Conservation (phyloP, 2,888 invertebrate genomes). For the Proisotoma minuta region DNA sequence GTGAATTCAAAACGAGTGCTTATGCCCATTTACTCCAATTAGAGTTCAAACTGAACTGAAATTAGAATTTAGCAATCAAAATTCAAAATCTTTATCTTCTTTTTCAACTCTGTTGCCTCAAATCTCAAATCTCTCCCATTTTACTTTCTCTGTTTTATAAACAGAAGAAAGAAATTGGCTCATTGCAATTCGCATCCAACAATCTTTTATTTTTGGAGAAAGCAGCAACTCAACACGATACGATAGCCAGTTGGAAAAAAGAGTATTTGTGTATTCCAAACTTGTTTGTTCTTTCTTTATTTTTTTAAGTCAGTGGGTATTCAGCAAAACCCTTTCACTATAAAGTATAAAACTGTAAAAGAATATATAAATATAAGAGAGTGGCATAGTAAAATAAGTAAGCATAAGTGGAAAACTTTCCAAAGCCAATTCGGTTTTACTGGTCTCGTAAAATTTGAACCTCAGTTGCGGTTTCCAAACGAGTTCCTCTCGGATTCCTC, state of each 20-base stretch:
- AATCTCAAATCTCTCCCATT: too few species aligned
- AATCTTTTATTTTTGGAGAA: neutral
- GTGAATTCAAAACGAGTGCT: too few species aligned
- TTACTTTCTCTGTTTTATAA: too few species aligned
- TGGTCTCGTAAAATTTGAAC: slow-evolving; percentile 29
- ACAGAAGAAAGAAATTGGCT: too few species aligned
- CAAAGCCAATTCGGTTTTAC: slow-evolving; percentile 39
- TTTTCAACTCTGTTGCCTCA: too few species aligned
- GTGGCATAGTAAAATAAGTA: slow-evolving; percentile 23
- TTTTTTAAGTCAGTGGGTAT: neutral
- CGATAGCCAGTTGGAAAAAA: too few species aligned
- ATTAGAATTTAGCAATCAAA: too few species aligned
- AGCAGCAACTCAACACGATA: neutral
- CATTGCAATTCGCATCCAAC: neutral
- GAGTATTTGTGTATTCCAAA: slow-evolving; percentile 13
- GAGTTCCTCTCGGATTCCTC: neutral
- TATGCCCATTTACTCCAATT: too few species aligned
- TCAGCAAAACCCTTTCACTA: neutral
- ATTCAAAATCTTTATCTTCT: too few species aligned
- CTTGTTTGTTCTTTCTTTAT: slow-evolving; percentile 6
- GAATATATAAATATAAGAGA: too few species aligned
- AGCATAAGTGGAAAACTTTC: slow-evolving; percentile 35
- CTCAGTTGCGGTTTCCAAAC: slow-evolving; percentile 13
- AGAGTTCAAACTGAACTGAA: too few species aligned
- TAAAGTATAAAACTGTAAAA: too few species aligned